A percentile compares a stretch with the other conserved stretches of the same genome.
phyloP scores from a whole-genome alignment of 2,888 invertebrate species.

The Hipparchia sbordonii region DNA sequence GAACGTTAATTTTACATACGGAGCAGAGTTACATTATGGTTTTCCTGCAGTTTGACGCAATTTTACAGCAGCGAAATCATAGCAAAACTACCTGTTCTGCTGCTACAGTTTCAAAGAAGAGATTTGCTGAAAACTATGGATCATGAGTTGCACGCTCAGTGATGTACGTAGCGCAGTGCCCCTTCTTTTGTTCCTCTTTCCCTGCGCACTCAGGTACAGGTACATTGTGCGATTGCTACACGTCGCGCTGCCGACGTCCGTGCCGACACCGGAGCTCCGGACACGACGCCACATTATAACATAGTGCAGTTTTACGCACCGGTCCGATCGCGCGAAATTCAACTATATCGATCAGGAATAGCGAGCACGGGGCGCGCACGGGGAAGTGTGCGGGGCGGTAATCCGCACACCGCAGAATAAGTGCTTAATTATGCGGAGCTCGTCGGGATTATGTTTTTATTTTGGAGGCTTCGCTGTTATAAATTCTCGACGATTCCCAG shows the following conservation, averaged over 20 bases:
- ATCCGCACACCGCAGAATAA: conserved; percentile 52
- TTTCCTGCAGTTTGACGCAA: no score
- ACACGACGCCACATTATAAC: not conserved
- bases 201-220: not conserved
- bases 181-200: no score
- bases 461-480: not conserved
- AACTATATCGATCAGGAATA: not conserved
- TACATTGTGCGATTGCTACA: not conserved
- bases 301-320: not conserved
- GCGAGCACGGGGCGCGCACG: not conserved
- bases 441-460: conserved; percentile 60
- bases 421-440: conserved; percentile 70
- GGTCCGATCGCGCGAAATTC: not conserved
- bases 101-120: no score
- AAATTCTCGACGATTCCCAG: conserved; percentile 10
- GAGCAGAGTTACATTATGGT: no score
- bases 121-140: no score
- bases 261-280: not conserved
- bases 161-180: no score
- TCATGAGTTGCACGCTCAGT: no score
- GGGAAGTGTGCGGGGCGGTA: not conserved
- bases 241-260: not conserved
- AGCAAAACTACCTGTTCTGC: no score
- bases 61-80: no score
- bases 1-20: no score